Percentiles rank a stretch among this genome's conserved stretches.
phyloP scores from a whole-genome alignment of 2,888 invertebrate species.

The Caenorhabditis sp. region DNA sequence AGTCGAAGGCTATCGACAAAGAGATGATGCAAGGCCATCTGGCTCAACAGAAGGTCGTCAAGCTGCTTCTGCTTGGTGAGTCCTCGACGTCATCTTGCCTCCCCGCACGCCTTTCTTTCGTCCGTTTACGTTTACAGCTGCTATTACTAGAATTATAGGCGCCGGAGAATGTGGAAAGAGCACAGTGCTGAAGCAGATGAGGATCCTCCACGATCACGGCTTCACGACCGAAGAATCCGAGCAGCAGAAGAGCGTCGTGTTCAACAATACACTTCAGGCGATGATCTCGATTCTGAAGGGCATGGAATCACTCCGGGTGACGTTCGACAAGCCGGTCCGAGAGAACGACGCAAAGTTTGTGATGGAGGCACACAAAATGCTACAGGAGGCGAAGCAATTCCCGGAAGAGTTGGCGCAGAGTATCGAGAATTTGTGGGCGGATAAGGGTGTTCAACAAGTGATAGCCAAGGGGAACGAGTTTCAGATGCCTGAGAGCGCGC shows the following conservation, averaged over 20 bases:
- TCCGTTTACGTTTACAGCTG: slow-evolving; percentile 4
- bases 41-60: slow-evolving; percentile 72
- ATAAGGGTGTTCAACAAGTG: slow-evolving; percentile 67
- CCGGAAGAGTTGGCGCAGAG: slow-evolving; percentile 70
- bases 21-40: slow-evolving; percentile 76
- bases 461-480: slow-evolving; percentile 73
- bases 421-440: slow-evolving; percentile 70
- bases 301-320: slow-evolving; percentile 97
- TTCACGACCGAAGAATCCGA: slow-evolving; percentile 92
- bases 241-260: slow-evolving; percentile 91
- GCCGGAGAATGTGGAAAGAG: slow-evolving; percentile 73
- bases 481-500: slow-evolving; percentile 76
- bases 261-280: slow-evolving; percentile 91
- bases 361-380: slow-evolving; percentile 74
- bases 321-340: slow-evolving; percentile 89
- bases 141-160: slow-evolving; percentile 58
- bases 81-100: slow-evolving; percentile 10
- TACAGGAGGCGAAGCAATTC: slow-evolving; percentile 76
- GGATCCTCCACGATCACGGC: slow-evolving; percentile 91
- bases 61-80: slow-evolving; percentile 70
- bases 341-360: slow-evolving; percentile 71
- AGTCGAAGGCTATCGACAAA: slow-evolving; percentile 77
- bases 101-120: not conserved
- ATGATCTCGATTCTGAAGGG: slow-evolving; percentile 96
- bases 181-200: slow-evolving; percentile 75